Base-by-base conservation (phyloP, 1,140 invertebrate species). In the Conus betulinus region DNA sequence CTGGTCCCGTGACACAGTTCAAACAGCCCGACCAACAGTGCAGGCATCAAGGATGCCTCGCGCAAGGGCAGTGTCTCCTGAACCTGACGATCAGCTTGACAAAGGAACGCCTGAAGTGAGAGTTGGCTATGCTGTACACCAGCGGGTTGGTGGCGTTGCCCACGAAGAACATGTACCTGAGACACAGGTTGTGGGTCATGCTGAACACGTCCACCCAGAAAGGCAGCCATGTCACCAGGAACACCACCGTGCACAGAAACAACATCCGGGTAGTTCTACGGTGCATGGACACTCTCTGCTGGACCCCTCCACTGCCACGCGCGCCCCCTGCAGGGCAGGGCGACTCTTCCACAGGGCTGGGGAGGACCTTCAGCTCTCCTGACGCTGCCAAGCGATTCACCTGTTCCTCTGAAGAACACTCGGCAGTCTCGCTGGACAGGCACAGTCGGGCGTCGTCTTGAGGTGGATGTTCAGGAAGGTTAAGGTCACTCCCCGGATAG, bases 161-260 rank as follows among this genome's bases (percentile, higher is more conserved):
- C n/a, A 93, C 82, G 76, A 93, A 93, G 88, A 93, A 93, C 60
- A 92, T 17, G 84, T 93, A 92, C 51, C 93, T 76, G 13, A 93
- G 89, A n/a, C 91, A 84, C n/a, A 92, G 79, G 76, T 89, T 91
- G 67, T 91, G 84, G 0, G 91, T 93, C 39, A 89, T 39, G 53
- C 90, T 91, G 88, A 93, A 93, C 55, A 93, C 91, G 83, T 93
- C 92, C 39, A 93, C 79, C 93, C 93, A 93, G 88, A 93, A 93
- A 23, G 93, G 93, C 39, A 93, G 53, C 92, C 92, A 93, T 39
- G 92, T 91, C 7, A 93, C 74, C 7, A 93, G 85, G 86, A 92
- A 93, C 52, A 93, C 92, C 11, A 93, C 89, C 10, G 90, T 93
- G 85, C 92, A 93, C 82, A 93, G 67, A 87, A 93, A 93, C 51